phyloP scores from a whole-genome alignment of 1,140 invertebrate genomes.

The Drosophila simulans region DNA sequence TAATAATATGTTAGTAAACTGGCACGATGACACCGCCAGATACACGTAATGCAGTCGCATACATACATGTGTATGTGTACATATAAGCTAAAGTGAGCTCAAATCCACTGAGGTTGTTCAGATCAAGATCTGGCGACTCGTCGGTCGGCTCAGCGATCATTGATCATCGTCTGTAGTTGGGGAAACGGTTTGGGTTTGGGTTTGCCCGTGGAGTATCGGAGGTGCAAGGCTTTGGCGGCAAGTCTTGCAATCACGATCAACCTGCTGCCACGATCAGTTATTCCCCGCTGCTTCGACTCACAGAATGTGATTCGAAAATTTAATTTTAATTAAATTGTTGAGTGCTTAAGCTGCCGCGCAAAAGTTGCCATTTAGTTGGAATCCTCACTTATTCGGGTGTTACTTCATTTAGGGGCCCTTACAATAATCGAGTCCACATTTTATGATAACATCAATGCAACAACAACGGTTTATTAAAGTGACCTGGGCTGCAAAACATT shows the following conservation, averaged over 20 bases:
- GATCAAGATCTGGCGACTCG: slow-evolving; percentile 64
- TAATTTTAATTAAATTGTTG: slow-evolving; percentile 83
- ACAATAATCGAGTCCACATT: no score
- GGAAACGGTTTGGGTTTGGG: slow-evolving; percentile 22
- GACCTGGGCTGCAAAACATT: slow-evolving; percentile 48
- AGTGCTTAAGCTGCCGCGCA: slow-evolving; percentile 58
- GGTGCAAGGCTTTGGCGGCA: slow-evolving; percentile 64
- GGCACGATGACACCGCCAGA: slow-evolving; percentile 78
- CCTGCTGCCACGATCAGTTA: slow-evolving; percentile 63
- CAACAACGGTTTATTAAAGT: slow-evolving; percentile 68
- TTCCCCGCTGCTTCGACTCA: slow-evolving; percentile 10
- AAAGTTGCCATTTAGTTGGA: slow-evolving; percentile 58
- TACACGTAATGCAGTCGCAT: slow-evolving; percentile 73
- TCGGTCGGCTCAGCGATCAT: slow-evolving; percentile 67
- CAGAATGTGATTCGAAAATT: slow-evolving; percentile 76
- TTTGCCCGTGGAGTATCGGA: slow-evolving; percentile 17
- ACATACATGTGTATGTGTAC: background rate
- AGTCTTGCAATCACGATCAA: slow-evolving; percentile 54
- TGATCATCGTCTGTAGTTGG: slow-evolving; percentile 74
- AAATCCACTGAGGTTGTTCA: slow-evolving; percentile 11
- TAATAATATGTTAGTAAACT: slow-evolving; percentile 79
- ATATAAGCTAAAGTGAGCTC: background rate
- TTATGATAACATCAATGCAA: slow-evolving; percentile 65
- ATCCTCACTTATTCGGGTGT: slow-evolving; percentile 15
- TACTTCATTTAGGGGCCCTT: slow-evolving; percentile 4